Conservation (phyloP, 2,113 vertebrate species). For the Rhagologus leucostigma region DNA sequence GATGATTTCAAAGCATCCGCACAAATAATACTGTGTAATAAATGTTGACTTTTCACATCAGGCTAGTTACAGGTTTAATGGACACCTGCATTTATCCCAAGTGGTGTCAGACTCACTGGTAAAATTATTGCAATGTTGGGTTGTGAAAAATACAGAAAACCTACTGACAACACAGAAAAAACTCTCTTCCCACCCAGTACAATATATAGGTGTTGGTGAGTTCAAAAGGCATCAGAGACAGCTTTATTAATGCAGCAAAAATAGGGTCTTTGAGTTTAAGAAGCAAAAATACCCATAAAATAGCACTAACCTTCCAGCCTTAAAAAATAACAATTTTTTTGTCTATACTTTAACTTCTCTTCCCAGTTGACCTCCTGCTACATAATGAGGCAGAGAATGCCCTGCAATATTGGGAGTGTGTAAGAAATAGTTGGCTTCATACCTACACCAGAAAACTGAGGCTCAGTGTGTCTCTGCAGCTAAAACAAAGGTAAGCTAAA, state of each 20-base stretch:
- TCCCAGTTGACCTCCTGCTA: background rate
- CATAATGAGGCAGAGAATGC: slow-evolving; percentile 8
- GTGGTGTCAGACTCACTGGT: background rate
- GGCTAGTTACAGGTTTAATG: slow-evolving; percentile 43
- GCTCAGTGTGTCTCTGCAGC: background rate
- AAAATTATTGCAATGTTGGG: slow-evolving; percentile 26
- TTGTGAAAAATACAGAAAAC: slow-evolving; percentile 32
- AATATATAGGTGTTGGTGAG: background rate
- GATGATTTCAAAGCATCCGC: background rate
- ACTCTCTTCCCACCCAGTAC: background rate
- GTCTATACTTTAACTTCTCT: background rate
- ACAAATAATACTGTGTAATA: slow-evolving; percentile 27
- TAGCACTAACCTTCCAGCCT: background rate
- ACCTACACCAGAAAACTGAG: background rate
- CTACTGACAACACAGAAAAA: slow-evolving; percentile 19
- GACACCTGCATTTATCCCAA: slow-evolving; percentile 40
- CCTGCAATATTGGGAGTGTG: background rate
- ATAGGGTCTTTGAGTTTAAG: background rate
- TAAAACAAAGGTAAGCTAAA: background rate
- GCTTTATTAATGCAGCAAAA: slow-evolving; percentile 17
- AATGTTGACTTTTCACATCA: slow-evolving; percentile 40
- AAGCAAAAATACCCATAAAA: background rate
- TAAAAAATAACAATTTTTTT: background rate
- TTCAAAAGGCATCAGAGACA: background rate
- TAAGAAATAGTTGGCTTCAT: background rate